Evolutionary conservation across 2,797 vertebrate species (phyloP).

Genomic region (Margarornis squamiger): DNA sequence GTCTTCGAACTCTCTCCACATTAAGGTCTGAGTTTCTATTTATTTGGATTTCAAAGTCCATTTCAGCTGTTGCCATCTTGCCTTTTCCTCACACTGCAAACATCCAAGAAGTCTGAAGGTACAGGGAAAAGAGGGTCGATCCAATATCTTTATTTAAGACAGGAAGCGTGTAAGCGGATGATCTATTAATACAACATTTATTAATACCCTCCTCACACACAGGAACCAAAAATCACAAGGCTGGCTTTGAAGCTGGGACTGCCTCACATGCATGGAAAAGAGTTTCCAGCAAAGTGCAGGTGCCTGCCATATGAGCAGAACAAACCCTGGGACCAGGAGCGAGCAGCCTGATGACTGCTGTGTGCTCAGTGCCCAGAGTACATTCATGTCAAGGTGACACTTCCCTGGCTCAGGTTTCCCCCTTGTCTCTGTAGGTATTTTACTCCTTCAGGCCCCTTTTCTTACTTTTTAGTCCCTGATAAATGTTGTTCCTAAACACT

Average conservation of each 20-base stretch:
- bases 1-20: not conserved
- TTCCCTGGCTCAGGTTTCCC: conserved; percentile 4
- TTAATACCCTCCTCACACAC: conserved; percentile 45
- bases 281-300: conserved; percentile 44
- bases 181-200: conserved; percentile 49
- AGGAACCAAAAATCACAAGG: conserved; percentile 46
- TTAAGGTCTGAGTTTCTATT: not conserved
- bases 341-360: conserved; percentile 37
- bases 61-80: not conserved
- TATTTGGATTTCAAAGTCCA: not conserved
- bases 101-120: not conserved
- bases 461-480: conserved; percentile 26
- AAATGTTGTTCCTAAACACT: conserved; percentile 24
- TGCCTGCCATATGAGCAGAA: conserved; percentile 62
- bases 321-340: not conserved
- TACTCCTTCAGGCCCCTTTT: not conserved
- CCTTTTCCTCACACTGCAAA: not conserved
- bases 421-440: not conserved
- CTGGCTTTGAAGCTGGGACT: conserved; percentile 49
- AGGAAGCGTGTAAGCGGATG: not conserved
- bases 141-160: not conserved
- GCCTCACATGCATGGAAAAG: not conserved
- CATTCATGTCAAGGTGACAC: conserved; percentile 49
- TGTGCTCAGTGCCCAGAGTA: not conserved
- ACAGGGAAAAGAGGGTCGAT: not conserved